Conservation (phyloP, 2,888 invertebrate species). For the Phalangium opilio region DNA sequence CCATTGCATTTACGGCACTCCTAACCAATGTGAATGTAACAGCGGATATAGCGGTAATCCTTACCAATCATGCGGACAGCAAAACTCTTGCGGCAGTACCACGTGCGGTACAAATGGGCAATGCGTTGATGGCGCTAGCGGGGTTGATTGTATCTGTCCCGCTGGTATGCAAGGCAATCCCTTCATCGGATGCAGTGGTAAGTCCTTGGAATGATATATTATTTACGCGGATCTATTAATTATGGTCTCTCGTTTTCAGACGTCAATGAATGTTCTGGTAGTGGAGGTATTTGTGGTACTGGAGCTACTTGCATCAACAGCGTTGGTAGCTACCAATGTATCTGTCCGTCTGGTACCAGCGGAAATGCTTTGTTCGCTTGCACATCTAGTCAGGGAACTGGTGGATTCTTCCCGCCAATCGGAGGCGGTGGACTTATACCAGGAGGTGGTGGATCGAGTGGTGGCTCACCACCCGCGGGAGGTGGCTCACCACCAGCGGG, state of each 20-base stretch:
- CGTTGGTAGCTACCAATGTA: constrained; percentile 72
- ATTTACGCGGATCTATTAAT: too few relatives aligned
- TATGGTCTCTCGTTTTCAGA: constrained; percentile 23
- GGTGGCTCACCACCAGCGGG: too few relatives aligned
- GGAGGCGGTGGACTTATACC: too few relatives aligned
- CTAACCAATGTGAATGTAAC: constrained; percentile 65
- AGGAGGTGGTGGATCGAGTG: too few relatives aligned
- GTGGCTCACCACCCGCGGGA: too few relatives aligned
- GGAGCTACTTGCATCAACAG: constrained; percentile 82
- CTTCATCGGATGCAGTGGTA: constrained; percentile 60
- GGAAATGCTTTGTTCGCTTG: constrained; percentile 54
- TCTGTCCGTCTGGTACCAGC: constrained; percentile 64
- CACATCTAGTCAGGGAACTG: not conserved
- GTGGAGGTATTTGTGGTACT: constrained; percentile 29
- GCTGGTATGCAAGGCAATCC: constrained; percentile 74
- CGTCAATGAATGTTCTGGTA: constrained; percentile 32
- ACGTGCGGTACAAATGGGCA: constrained; percentile 59
- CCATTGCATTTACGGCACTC: constrained; percentile 67
- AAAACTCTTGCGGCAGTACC: constrained; percentile 15
- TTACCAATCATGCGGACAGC: constrained; percentile 51
- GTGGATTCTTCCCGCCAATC: too few relatives aligned
- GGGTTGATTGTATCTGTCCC: constrained; percentile 62
- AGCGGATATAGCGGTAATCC: constrained; percentile 73
- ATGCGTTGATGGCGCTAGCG: constrained; percentile 53
- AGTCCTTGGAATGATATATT: not conserved